Percentiles rank a stretch among this genome's conserved stretches.
Conservation (phyloP, 2,797 vertebrate genomes). For the Tokudaia muenninki region DNA sequence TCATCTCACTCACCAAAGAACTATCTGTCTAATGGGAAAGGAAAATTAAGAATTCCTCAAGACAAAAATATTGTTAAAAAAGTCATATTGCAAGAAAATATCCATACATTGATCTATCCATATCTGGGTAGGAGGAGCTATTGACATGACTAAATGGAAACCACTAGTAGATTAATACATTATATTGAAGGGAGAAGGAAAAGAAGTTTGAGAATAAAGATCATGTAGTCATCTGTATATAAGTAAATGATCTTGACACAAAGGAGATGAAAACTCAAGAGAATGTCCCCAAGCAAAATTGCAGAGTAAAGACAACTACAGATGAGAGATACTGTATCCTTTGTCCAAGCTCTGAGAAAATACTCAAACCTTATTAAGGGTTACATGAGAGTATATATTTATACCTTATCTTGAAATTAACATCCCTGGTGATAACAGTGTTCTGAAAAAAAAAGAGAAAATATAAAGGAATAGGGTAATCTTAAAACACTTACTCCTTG, state of each 20-base stretch:
- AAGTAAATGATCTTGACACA: accelerated
- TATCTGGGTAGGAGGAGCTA: neutral
- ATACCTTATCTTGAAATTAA: neutral
- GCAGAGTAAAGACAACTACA: neutral
- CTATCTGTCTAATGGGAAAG: neutral
- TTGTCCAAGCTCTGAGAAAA: neutral
- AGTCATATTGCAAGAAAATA: neutral
- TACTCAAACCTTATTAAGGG: neutral
- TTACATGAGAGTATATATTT: neutral
- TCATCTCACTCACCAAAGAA: neutral
- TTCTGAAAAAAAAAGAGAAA: neutral
- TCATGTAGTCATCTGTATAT: no score
- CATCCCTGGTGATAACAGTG: neutral
- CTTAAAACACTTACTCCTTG: neutral
- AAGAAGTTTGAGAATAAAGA: neutral
- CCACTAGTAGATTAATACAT: neutral
- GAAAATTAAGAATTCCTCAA: neutral
- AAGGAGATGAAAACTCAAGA: no score
- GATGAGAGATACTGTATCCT: neutral
- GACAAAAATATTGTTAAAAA: neutral
- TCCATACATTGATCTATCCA: neutral
- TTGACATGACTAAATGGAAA: neutral
- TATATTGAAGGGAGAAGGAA: neutral
- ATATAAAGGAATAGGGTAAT: neutral
- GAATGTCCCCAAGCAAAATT: neutral